Evolutionary conservation across 2,888 invertebrate genomes (phyloP).

Genomic region (Archaeoteleia sp.): DNA sequence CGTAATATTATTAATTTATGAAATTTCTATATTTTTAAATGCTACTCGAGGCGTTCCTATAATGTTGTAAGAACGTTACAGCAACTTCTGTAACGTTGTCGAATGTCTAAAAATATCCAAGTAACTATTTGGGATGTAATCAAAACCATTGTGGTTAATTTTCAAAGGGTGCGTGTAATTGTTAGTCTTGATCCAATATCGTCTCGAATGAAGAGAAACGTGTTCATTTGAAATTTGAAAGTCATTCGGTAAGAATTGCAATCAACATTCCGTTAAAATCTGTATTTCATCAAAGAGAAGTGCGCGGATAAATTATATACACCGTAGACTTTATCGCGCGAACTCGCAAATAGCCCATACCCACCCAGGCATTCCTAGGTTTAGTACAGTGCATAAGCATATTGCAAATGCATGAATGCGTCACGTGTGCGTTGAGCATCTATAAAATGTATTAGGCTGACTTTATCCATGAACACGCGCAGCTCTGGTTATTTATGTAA

Average conservation of each 20-base stretch:
- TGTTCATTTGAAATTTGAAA: too few relatives aligned
- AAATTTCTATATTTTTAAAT: too few relatives aligned
- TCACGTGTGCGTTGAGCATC: slow-evolving; percentile 9
- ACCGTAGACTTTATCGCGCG: slow-evolving; percentile 29
- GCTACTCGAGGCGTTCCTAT: too few relatives aligned
- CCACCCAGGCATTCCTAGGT: slow-evolving; percentile 5
- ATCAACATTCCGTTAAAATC: not conserved
- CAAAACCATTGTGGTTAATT: too few relatives aligned
- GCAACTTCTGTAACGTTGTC: too few relatives aligned
- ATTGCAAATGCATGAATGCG: slow-evolving; percentile 10
- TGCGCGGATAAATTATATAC: not conserved
- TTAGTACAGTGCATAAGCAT: slow-evolving; percentile 1
- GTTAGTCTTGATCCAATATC: too few relatives aligned
- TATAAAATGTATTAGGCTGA: slow-evolving; percentile 23
- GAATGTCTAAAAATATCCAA: too few relatives aligned
- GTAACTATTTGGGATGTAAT: too few relatives aligned
- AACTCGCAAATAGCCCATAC: slow-evolving; percentile 21
- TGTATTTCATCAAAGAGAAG: slow-evolving; percentile 9
- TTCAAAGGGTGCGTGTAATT: too few relatives aligned
- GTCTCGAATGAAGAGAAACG: too few relatives aligned
- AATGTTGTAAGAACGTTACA: too few relatives aligned
- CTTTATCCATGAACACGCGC: slow-evolving; percentile 29
- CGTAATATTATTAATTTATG: too few relatives aligned
- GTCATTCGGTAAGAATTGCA: slow-evolving; percentile 11
- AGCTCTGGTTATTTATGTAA: slow-evolving; percentile 53